These are phyloP conservation scores for Palythoa grandis DNA, from an alignment of 92 coral and sea anemone genomes.

Conservation along the genomic window DNA sequence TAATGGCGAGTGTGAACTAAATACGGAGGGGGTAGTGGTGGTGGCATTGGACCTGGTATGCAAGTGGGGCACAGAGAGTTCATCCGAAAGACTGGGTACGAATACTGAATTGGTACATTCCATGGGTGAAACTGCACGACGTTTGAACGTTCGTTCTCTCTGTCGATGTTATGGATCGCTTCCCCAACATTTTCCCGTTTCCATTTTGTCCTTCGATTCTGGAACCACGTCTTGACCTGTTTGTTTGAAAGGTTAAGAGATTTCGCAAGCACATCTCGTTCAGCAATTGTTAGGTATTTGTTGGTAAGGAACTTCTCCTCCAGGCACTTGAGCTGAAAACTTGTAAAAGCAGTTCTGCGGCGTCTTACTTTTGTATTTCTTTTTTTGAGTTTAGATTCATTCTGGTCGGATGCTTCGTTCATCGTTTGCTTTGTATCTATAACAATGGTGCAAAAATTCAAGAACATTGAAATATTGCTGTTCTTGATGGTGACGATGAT, in stretches of 20 bases:
- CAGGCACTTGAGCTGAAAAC: constrained; percentile 93
- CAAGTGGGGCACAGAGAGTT: constrained; percentile 38
- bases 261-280: constrained; percentile 94
- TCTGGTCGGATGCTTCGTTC: background rate
- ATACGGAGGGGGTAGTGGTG: constrained; percentile 39
- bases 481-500: no score
- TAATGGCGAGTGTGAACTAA: constrained; percentile 36
- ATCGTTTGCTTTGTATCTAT: background rate
- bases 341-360: constrained; percentile 92
- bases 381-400: constrained; percentile 11
- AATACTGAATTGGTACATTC: constrained; percentile 25
- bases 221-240: constrained; percentile 99
- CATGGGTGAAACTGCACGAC: constrained; percentile 24
- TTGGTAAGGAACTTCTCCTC: constrained; percentile 96
- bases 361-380: constrained; percentile 66
- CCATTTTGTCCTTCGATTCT: constrained; percentile 98
- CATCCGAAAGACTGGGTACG: constrained; percentile 39
- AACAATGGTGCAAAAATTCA: background rate
- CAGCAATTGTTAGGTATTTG: constrained; percentile 95
- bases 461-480: no score
- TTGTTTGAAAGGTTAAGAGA: constrained; percentile 93
- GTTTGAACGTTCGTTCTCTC: constrained; percentile 27
- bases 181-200: constrained; percentile 98
- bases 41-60: constrained; percentile 20
- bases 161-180: constrained; percentile 65